A percentile compares a stretch with the other conserved stretches of the same genome.
phyloP scores from a whole-genome alignment of 2,888 invertebrate genomes.

The Drosophila macrothrix region DNA sequence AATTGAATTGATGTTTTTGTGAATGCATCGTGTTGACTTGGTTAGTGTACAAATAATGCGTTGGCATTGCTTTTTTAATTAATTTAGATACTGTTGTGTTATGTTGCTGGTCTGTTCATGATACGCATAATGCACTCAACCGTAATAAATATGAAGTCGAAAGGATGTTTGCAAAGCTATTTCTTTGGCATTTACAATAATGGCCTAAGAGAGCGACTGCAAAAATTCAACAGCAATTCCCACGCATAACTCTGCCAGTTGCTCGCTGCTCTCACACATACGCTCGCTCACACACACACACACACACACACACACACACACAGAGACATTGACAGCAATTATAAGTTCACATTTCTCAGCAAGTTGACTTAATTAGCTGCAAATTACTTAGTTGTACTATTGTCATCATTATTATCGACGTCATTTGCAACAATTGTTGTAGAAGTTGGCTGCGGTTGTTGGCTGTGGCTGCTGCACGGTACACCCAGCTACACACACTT shows the following conservation, averaged over 20 bases:
- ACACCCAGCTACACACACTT: not conserved
- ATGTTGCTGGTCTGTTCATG: constrained; percentile 15
- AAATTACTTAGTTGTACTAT: constrained; percentile 40
- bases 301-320: not conserved
- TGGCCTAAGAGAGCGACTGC: constrained; percentile 9
- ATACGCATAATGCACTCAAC: constrained; percentile 51
- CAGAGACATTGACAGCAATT: not conserved
- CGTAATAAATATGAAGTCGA: constrained; percentile 56
- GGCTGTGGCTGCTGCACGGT: constrained; percentile 8
- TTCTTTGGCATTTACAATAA: constrained; percentile 22
- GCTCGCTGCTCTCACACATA: not conserved
- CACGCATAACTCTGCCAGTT: not conserved
- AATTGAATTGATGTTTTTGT: not conserved
- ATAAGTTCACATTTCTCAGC: constrained; percentile 12
- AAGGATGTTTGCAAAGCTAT: constrained; percentile 38
- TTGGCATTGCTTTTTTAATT: not conserved
- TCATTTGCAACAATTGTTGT: constrained; percentile 19
- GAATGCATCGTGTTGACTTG: not conserved
- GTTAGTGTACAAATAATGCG: constrained; percentile 6
- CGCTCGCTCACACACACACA: not conserved
- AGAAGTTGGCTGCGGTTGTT: constrained; percentile 20
- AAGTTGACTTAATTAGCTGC: constrained; percentile 60
- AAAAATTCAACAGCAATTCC: constrained; percentile 22
- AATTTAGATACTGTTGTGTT: constrained; percentile 5
- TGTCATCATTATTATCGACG: constrained; percentile 17